phyloP scores from a whole-genome alignment of 2,888 invertebrate genomes.

The Melitaea athalia region DNA sequence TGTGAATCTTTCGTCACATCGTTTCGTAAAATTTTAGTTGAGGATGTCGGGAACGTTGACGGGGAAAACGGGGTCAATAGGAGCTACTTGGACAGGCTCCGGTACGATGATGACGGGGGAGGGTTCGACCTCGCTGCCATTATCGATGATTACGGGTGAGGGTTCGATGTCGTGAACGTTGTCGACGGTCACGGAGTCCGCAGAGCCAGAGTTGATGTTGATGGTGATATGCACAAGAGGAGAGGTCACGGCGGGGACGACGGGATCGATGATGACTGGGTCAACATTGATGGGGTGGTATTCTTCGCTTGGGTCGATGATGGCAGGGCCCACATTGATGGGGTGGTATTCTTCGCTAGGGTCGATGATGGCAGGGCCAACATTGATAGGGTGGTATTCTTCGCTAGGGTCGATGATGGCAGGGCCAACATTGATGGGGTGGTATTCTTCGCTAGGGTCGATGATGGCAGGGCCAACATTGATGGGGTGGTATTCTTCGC shows the following conservation, averaged over 20 bases:
- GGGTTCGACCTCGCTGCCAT: slow-evolving; percentile 8
- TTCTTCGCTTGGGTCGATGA: slow-evolving; percentile 30
- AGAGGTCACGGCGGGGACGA: slow-evolving; percentile 28
- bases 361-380: slow-evolving; percentile 35
- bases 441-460: neutral
- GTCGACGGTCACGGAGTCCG: slow-evolving; percentile 2
- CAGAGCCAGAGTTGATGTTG: slow-evolving; percentile 37
- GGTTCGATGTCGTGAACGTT: slow-evolving; percentile 24
- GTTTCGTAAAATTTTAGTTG: slow-evolving; percentile 12
- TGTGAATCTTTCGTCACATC: neutral
- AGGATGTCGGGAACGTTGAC: slow-evolving; percentile 21
- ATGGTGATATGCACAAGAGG: slow-evolving; percentile 47
- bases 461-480: slow-evolving; percentile 42
- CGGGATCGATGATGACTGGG: slow-evolving; percentile 38
- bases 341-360: neutral
- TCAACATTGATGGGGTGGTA: slow-evolving; percentile 40
- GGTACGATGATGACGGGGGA: slow-evolving; percentile 26
- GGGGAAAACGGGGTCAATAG: slow-evolving; percentile 29
- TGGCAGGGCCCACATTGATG: slow-evolving; percentile 31
- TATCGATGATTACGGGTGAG: slow-evolving; percentile 28
- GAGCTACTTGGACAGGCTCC: slow-evolving; percentile 33
- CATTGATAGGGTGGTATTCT: slow-evolving; percentile 35
- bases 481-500: slow-evolving; percentile 38
- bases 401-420: slow-evolving; percentile 26
- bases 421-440: slow-evolving; percentile 28